Evolutionary conservation across 37 sponge, comb jelly and placozoan genomes (phyloP).

Genomic region (Oscarella lobularis): DNA sequence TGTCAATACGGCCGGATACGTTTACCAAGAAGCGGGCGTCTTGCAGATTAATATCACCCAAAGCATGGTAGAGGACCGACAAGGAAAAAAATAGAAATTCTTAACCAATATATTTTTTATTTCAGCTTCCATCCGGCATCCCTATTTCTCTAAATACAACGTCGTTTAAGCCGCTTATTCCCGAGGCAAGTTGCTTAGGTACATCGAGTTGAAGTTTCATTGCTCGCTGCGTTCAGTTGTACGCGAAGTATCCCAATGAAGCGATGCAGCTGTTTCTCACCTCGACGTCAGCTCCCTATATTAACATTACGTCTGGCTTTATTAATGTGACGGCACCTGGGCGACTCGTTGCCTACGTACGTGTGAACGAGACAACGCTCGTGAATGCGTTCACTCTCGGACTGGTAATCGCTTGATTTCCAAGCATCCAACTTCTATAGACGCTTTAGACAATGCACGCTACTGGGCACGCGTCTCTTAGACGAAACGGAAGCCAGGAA

Average conservation of each 20-base stretch:
- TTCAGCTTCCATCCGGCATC: conserved; percentile 19
- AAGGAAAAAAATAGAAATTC: too few species aligned
- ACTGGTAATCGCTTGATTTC: neutral
- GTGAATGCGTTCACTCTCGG: conserved; percentile 31
- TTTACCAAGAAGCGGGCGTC: conserved; percentile 53
- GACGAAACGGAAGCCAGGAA: conserved; percentile 15
- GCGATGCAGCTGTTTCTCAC: conserved; percentile 38
- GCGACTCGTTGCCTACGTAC: conserved; percentile 27
- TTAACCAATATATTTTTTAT: neutral
- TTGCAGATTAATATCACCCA: conserved; percentile 17
- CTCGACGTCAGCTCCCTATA: conserved; percentile 37
- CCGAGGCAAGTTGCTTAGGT: conserved; percentile 16
- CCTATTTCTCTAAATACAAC: conserved; percentile 36
- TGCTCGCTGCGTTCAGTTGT: conserved; percentile 31
- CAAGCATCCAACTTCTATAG: neutral
- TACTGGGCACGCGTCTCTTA: conserved; percentile 20
- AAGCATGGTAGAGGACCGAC: too few species aligned
- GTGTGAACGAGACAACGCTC: conserved; percentile 12
- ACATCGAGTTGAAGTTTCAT: neutral
- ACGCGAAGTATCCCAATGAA: conserved; percentile 63
- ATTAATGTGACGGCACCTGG: conserved; percentile 37
- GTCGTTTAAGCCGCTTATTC: conserved; percentile 21
- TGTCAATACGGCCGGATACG: conserved; percentile 67
- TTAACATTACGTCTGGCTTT: conserved; percentile 11
- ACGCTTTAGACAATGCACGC: conserved; percentile 31